A percentile compares a stretch with the other conserved stretches of the same genome.
These are phyloP conservation scores for Bombus confusus DNA, from an alignment of 1,140 invertebrate genomes.

Conservation along the genomic window DNA sequence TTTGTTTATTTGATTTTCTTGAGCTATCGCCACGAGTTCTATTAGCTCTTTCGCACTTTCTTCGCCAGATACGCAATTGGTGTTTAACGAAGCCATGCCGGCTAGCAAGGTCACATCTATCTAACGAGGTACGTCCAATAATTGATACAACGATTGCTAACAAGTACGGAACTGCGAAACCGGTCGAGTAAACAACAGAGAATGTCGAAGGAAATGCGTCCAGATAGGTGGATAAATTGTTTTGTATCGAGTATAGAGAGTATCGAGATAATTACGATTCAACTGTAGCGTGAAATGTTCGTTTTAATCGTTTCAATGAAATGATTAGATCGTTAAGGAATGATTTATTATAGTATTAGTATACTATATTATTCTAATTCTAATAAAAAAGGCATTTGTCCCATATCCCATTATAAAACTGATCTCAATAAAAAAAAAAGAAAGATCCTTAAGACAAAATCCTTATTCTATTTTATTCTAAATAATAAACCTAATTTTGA, in stretches of 20 bases:
- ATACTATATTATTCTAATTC: too few species aligned
- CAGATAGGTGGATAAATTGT: not conserved
- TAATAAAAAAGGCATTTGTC: too few species aligned
- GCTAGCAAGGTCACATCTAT: constrained; percentile 27
- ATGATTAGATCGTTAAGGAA: too few species aligned
- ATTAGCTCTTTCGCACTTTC: constrained; percentile 19
- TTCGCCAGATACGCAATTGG: constrained; percentile 17
- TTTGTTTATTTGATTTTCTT: not conserved
- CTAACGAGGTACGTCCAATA: constrained; percentile 22
- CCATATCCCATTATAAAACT: too few species aligned
- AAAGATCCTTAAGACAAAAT: too few species aligned
- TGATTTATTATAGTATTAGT: too few species aligned
- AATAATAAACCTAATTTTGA: too few species aligned
- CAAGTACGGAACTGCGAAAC: constrained; percentile 15
- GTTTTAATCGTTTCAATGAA: too few species aligned
- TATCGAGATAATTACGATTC: too few species aligned
- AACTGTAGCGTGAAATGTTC: too few species aligned
- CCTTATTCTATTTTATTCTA: too few species aligned
- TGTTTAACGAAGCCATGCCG: constrained; percentile 8
- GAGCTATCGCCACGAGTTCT: not conserved
- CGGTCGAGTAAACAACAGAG: not conserved
- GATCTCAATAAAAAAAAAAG: too few species aligned
- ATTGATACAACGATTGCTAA: constrained; percentile 30
- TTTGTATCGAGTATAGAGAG: not conserved
- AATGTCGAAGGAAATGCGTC: not conserved